Base-by-base conservation (phyloP, 2,888 invertebrate species). In the Ypsolopha sequella region DNA sequence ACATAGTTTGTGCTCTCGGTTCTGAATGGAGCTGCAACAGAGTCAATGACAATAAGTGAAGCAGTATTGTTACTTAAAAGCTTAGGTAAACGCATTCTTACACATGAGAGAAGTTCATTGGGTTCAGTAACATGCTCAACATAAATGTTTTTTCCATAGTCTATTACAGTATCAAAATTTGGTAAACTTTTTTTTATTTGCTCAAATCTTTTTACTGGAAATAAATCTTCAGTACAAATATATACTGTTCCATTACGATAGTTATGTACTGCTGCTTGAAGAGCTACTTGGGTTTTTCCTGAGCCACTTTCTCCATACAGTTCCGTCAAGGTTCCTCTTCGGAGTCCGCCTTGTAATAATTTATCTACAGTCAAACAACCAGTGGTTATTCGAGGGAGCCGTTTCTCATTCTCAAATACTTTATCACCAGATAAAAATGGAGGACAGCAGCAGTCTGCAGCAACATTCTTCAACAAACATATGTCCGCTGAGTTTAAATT, bases 211-310 rank as follows among this genome's bases (percentile, higher is more conserved):
- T 75, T 84, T 14, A 80, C 63, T 41, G 87, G 87, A 60, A 87
- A 95, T 50, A 80, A 73, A 70, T 92, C 91, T 82, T 95, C 95
- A 0, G 95, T 95, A 62, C 91, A 92, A 59, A 95, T 91, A 62
- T 92, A 95, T 11, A 92, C 88, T 50, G 89, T 89, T 68, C 71
- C 59, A 64, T 59, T 44, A 50, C 89, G 73, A 74, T 93, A 93
- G 54, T 89, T 90, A 53, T 88, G 88, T 14, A 93, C 75, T 38
- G 91, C 88, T 35, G 93, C 71, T 74, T 94, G 94, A 49, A 95
- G 77, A 58, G 91, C 92, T 44, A 95, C 66, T 70, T 95, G 95
- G 0, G 95, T 95, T 84, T 95, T 95, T 6, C 95, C 95, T 60
- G 89, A 88, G 11, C 93, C 93, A 79, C 93, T 93, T 72, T 91